These are phyloP conservation scores for Perodicticus potto DNA, from an alignment of 2,797 vertebrate species.

Conservation along the genomic window DNA sequence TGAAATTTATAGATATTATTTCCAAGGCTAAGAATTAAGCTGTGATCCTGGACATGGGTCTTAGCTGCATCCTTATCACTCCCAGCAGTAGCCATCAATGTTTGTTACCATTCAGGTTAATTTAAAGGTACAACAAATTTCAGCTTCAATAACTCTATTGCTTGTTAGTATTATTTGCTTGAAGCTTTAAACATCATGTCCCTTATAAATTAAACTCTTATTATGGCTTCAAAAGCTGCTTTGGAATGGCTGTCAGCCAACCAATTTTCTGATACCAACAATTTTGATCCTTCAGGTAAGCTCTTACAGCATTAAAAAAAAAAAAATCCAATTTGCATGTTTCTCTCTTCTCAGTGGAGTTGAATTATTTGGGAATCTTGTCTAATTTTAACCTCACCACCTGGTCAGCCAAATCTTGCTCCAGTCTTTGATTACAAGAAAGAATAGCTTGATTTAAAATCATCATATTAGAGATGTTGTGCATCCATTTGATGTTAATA, in stretches of 20 bases:
- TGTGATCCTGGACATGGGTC: neutral
- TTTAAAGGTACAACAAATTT: constrained; percentile 23
- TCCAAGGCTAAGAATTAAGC: neutral
- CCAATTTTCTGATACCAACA: constrained; percentile 37
- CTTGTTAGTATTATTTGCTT: constrained; percentile 25
- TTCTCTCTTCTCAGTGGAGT: neutral
- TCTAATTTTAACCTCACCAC: constrained; percentile 49
- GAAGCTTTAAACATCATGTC: neutral
- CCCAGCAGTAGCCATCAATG: neutral
- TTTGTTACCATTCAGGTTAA: constrained; percentile 22
- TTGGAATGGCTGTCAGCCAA: neutral
- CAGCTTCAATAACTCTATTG: neutral
- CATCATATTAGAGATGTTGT: neutral
- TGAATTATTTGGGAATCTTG: constrained; percentile 46
- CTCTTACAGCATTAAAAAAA: neutral
- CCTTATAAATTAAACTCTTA: constrained; percentile 36
- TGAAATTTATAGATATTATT: neutral
- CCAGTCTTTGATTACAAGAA: constrained; percentile 44
- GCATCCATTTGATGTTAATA: constrained; percentile 2
- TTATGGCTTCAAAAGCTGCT: constrained; percentile 48
- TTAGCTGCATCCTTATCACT: neutral
- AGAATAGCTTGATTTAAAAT: constrained; percentile 23
- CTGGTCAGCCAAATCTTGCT: neutral
- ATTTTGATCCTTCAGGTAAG: constrained; percentile 27
- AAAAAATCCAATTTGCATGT: neutral